A percentile compares a stretch with the other conserved stretches of the same genome.
Conservation (phyloP, 2,113 vertebrate species). For the Scomber scombrus region DNA sequence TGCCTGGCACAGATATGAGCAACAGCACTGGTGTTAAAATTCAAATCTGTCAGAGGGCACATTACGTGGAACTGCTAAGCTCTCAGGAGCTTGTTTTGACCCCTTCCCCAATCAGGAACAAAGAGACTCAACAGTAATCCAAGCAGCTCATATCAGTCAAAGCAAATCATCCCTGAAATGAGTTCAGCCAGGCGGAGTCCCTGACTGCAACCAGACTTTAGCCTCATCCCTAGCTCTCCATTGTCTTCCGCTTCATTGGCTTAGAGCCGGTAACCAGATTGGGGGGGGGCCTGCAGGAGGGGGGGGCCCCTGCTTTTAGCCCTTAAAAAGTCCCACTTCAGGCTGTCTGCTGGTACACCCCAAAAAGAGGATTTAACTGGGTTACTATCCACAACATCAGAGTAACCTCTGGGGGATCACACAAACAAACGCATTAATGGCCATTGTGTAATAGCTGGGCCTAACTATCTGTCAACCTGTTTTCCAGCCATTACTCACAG, state of each 20-base stretch:
- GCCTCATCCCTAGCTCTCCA: conserved; percentile 53
- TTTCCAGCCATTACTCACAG: conserved; percentile 10
- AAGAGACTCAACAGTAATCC: conserved; percentile 77
- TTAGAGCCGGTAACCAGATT: conserved; percentile 63
- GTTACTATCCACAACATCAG: conserved; percentile 43
- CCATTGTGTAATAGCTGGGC: conserved; percentile 25
- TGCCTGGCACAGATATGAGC: conserved; percentile 23
- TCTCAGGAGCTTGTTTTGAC: conserved; percentile 61
- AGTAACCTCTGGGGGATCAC: conserved; percentile 40
- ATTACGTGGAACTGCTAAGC: conserved; percentile 33
- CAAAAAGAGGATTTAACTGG: conserved; percentile 61
- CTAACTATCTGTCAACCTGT: conserved; percentile 16
- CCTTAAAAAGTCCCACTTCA: conserved; percentile 49
- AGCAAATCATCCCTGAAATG: conserved; percentile 80
- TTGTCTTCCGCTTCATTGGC: conserved; percentile 67
- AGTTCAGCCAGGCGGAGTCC: conserved; percentile 65
- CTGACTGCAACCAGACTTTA: conserved; percentile 41
- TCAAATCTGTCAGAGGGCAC: conserved; percentile 34
- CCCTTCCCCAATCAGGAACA: conserved; percentile 66
- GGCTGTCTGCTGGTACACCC: conserved; percentile 11
- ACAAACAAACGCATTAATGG: conserved; percentile 51
- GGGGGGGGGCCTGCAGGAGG: conserved; percentile 54
- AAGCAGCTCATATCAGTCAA: conserved; percentile 75
- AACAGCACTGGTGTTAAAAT: conserved; percentile 37
- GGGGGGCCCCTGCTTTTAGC: conserved; percentile 41